Evolutionary conservation across 2,797 vertebrate species (phyloP).

Genomic region (Enteromius trimaculatus): DNA sequence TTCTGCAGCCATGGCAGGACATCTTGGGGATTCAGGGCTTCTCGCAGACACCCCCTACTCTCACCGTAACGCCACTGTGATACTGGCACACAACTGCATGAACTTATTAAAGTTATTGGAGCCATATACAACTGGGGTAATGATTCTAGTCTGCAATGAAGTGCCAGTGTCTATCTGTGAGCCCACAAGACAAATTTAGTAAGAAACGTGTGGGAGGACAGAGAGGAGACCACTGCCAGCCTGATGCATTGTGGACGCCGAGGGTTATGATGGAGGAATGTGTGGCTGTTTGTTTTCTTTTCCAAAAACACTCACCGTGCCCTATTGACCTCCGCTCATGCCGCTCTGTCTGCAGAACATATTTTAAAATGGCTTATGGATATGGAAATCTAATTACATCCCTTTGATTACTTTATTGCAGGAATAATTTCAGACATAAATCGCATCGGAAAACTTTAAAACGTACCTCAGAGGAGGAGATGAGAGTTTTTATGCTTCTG

Average conservation of each 20-base stretch:
- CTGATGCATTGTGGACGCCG: constrained; percentile 18
- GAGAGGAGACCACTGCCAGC: constrained; percentile 25
- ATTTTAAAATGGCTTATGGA: constrained; percentile 8
- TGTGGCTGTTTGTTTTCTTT: constrained; percentile 47
- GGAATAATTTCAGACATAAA: constrained; percentile 18
- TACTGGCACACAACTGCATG: constrained; percentile 38
- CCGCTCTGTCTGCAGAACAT: constrained; percentile 1
- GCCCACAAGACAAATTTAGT: constrained; percentile 47
- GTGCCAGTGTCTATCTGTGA: constrained; percentile 35
- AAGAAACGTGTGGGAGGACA: constrained; percentile 31
- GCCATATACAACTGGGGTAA: constrained; percentile 50
- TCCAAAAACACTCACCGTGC: constrained; percentile 34
- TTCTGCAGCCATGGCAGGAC: constrained; percentile 42
- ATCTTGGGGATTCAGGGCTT: constrained; percentile 44
- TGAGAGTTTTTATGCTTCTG: constrained; percentile 19
- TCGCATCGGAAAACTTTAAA: constrained; percentile 28
- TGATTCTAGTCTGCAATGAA: constrained; percentile 49
- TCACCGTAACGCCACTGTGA: constrained; percentile 32
- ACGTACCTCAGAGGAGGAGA: constrained; percentile 26
- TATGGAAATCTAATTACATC: constrained; percentile 42
- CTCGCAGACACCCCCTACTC: constrained; percentile 40
- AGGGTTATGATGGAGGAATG: constrained; percentile 9
- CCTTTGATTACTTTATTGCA: constrained; percentile 38
- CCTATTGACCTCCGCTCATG: constrained; percentile 21
- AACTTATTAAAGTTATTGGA: constrained; percentile 51